A percentile compares a stretch with the other conserved stretches of the same genome.
Conservation (phyloP, 1,140 invertebrate species). For the Listronotus oregonensis region DNA sequence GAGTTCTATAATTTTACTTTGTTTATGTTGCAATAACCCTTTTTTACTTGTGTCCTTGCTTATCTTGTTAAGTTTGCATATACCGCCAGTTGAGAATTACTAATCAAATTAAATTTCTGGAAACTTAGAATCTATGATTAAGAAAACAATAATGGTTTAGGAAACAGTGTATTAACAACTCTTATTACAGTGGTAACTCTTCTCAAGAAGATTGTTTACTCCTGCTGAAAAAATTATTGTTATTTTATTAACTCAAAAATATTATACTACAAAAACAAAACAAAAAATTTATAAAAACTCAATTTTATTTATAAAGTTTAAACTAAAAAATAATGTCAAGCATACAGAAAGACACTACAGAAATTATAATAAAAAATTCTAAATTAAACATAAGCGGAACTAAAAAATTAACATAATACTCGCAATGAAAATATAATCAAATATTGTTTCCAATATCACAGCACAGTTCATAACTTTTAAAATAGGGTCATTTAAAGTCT, state of each 20-base stretch:
- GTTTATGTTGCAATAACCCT: no score
- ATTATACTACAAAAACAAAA: constrained; percentile 6
- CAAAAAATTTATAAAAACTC: constrained; percentile 13
- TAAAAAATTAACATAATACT: constrained; percentile 10
- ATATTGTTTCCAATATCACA: constrained; percentile 25
- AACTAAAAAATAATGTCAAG: not conserved
- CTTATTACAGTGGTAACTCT: constrained; percentile 17
- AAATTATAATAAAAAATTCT: constrained; percentile 2
- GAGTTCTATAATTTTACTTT: no score
- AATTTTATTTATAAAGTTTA: constrained; percentile 2
- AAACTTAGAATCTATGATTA: no score
- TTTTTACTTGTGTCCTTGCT: no score
- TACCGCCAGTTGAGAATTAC: no score
- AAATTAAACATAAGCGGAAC: constrained; percentile 1
- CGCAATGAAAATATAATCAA: constrained; percentile 6
- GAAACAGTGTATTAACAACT: constrained; percentile 19
- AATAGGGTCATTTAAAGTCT: not conserved
- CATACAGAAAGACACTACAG: constrained; percentile 4
- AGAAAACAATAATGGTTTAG: no score
- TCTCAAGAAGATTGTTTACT: constrained; percentile 17
- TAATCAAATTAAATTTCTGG: no score
- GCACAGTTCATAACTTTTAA: constrained; percentile 12
- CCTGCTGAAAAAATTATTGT: constrained; percentile 28
- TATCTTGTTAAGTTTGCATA: no score
- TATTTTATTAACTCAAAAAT: not conserved